These are phyloP conservation scores for Cossypha caffra DNA, from an alignment of 2,797 vertebrate species.

Conservation along the genomic window DNA sequence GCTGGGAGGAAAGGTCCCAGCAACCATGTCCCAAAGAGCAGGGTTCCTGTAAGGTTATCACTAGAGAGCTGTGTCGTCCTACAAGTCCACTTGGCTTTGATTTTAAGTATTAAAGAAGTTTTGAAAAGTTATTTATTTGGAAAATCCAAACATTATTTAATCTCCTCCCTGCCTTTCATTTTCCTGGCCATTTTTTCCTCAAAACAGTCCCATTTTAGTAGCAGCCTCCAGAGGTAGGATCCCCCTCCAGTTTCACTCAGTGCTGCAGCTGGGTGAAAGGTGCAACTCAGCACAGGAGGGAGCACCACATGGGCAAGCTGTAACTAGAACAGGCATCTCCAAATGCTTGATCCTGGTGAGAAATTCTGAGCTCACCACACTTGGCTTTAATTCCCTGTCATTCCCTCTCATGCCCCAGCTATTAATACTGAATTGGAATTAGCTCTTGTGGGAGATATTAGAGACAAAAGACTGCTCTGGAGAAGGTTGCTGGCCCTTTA, in stretches of 20 bases:
- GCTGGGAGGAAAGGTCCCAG: neutral
- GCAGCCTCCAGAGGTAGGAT: neutral
- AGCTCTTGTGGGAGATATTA: neutral
- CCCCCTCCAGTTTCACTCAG: neutral
- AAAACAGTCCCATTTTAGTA: neutral
- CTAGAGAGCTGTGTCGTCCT: neutral
- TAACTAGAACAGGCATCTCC: slow-evolving; percentile 16
- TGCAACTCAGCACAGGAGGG: neutral
- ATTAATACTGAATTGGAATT: neutral
- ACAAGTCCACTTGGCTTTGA: neutral
- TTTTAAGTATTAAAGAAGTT: neutral
- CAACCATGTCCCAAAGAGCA: neutral
- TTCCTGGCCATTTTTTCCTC: neutral
- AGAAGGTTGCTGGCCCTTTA: neutral
- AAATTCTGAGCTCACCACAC: neutral
- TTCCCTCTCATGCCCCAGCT: neutral
- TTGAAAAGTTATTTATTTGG: neutral
- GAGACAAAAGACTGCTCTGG: neutral
- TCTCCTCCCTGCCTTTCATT: neutral
- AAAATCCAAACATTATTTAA: neutral
- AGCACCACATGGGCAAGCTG: neutral
- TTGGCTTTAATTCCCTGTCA: neutral
- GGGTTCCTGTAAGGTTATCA: neutral
- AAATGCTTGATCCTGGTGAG: neutral
- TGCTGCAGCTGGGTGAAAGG: neutral